These are phyloP conservation scores for Cyclophora punctaria DNA, from an alignment of 2,888 invertebrate genomes.

Conservation along the genomic window DNA sequence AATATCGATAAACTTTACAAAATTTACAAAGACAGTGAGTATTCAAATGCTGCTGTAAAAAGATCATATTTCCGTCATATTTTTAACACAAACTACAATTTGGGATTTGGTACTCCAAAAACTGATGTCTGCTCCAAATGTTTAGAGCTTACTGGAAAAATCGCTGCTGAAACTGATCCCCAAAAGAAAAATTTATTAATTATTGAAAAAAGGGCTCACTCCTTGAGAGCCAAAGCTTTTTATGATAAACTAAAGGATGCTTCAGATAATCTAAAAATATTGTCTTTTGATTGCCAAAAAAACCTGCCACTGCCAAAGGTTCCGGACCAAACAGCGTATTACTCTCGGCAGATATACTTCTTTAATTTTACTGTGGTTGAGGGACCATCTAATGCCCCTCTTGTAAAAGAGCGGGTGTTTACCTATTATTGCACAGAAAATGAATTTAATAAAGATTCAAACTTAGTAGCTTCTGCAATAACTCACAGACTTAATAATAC, in stretches of 20 bases:
- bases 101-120: constrained; percentile 13
- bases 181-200: neutral
- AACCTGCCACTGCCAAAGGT: constrained; percentile 8
- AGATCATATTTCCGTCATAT: constrained; percentile 9
- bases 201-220: neutral
- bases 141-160: constrained; percentile 1
- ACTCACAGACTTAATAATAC: constrained; percentile 1
- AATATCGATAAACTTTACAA: constrained; percentile 15
- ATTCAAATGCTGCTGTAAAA: constrained; percentile 13
- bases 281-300: constrained; percentile 14
- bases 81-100: constrained; percentile 10
- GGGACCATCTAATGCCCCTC: constrained; percentile 3
- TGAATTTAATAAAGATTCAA: constrained; percentile 2
- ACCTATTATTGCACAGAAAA: constrained; percentile 1
- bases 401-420: constrained; percentile 5
- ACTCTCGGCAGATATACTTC: constrained; percentile 8
- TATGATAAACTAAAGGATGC: neutral
- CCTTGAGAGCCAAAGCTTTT: neutral
- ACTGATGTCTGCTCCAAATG: constrained; percentile 11
- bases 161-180: neutral
- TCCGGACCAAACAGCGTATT: constrained; percentile 8
- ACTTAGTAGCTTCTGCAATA: constrained; percentile 4
- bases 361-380: constrained; percentile 9
- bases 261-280: constrained; percentile 1
- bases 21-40: constrained; percentile 12